Conservation (phyloP, 2,113 vertebrate species). For the Herpailurus yagouaroundi region DNA sequence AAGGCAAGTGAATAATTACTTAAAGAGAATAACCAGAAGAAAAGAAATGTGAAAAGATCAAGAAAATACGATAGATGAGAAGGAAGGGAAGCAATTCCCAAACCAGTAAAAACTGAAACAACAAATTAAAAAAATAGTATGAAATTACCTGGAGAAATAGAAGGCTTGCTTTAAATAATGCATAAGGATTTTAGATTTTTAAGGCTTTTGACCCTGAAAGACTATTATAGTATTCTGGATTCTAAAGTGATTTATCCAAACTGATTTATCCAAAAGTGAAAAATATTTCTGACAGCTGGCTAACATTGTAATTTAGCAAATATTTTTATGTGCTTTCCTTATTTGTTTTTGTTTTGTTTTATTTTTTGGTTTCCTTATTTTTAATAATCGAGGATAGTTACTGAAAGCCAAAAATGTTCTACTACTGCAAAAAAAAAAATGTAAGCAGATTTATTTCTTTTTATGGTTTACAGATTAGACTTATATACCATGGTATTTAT, state of each 20-base stretch:
- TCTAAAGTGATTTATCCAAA: not conserved
- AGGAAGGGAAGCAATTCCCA: not conserved
- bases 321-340: not conserved
- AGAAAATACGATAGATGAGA: not conserved
- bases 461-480: not conserved
- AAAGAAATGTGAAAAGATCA: not conserved
- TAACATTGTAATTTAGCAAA: not conserved
- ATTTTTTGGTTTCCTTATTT: not conserved
- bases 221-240: not conserved
- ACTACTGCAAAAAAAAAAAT: not conserved
- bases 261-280: not conserved
- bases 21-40: not conserved
- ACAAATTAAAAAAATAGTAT: not conserved
- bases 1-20: constrained; percentile 66
- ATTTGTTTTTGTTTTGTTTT: not conserved
- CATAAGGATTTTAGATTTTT: not conserved
- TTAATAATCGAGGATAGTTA: constrained; percentile 15
- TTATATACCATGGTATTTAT: not conserved
- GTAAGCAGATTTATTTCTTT: not conserved
- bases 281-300: not conserved
- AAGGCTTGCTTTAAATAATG: not conserved
- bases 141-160: not conserved
- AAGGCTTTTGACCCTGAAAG: not conserved
- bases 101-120: not conserved
- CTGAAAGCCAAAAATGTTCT: not conserved